Base-by-base conservation (phyloP, 2,113 vertebrate genomes). In the Lota lota region DNA sequence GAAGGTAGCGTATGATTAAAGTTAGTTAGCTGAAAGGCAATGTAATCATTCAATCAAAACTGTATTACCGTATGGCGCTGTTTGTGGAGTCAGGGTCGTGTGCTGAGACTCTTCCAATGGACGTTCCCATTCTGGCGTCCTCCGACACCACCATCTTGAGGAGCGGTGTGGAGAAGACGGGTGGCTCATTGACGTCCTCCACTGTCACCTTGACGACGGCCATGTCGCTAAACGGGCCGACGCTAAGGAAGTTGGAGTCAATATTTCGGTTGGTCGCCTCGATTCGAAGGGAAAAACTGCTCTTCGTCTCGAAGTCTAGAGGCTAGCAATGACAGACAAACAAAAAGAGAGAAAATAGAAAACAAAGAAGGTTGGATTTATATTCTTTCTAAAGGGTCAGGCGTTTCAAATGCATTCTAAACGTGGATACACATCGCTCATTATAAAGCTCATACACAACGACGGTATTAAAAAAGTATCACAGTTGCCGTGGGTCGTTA, bases 251-350 rank as follows among this genome's bases (percentile, higher is more conserved):
- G 57, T 93, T 93, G 80, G 94, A 90, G 88, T 99, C 96, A 0
- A 96, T 91, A 5, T 97, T 92, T 77, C 93, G 92, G 85, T 99
- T 99, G 4, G 96, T 94, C 64, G 94, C 97, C 87, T 99, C 97
- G 78, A 98, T 93, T 79, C 93, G 90, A 65, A 98, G 80, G 0
- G 92, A 93, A 22, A 96, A 98, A 84, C 92, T 94, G 69, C 90
- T 93, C 77, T 95, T 98, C 22, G 93, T 92, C 90, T 99, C 97
- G 65, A 94, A 99, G 88, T 99, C 96, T 33, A 99, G 84, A 64
- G 94, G 94, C 97, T 99, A 22, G 24, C 53, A 17, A 20, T 53
- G n/a, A 68, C 15, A 70, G n/a, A 71, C 2, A 19, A 22, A 57
- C 20, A 72, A 50, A 28, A 63, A 18, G 54, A 66, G 1, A 40